Conservation (phyloP, 1,140 invertebrate species). For the Drosophila erecta region DNA sequence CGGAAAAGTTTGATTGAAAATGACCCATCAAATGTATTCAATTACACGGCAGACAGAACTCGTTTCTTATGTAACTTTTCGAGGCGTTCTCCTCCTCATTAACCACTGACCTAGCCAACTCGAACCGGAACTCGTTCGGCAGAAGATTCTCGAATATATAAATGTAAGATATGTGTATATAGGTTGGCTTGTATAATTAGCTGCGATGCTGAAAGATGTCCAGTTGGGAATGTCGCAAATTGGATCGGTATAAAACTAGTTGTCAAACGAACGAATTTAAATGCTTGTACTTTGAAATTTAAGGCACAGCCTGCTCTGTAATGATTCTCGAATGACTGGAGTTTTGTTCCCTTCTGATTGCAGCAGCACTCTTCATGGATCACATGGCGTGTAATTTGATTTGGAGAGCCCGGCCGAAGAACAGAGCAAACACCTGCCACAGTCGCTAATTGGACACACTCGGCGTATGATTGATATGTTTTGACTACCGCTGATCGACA, state of each 20-base stretch:
- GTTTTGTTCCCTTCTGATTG: conserved; percentile 23
- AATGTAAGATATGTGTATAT: background rate
- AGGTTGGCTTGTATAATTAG: conserved; percentile 35
- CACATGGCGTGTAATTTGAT: conserved; percentile 44
- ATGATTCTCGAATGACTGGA: conserved; percentile 35
- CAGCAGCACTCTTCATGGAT: conserved; percentile 20
- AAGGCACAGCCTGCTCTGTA: conserved; percentile 38
- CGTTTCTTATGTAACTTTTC: conserved; percentile 31
- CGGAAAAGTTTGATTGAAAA: conserved; percentile 60
- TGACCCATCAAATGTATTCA: conserved; percentile 39
- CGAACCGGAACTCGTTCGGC: conserved; percentile 42
- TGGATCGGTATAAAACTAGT: background rate
- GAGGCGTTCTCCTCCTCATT: conserved; percentile 17
- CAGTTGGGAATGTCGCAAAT: conserved; percentile 8
- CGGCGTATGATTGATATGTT: conserved; percentile 55
- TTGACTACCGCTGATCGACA: conserved; percentile 35
- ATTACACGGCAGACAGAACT: conserved; percentile 31
- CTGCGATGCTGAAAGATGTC: conserved; percentile 16
- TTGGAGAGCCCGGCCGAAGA: conserved; percentile 36
- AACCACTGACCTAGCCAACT: conserved; percentile 57
- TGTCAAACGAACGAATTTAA: background rate
- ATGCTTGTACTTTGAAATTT: conserved; percentile 21
- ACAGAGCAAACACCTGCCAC: conserved; percentile 37
- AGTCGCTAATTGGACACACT: conserved; percentile 44
- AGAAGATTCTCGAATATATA: conserved; percentile 32